Evolutionary conservation across 1,140 invertebrate genomes (phyloP).

Genomic region (Oryzaephilus surinamensis): DNA sequence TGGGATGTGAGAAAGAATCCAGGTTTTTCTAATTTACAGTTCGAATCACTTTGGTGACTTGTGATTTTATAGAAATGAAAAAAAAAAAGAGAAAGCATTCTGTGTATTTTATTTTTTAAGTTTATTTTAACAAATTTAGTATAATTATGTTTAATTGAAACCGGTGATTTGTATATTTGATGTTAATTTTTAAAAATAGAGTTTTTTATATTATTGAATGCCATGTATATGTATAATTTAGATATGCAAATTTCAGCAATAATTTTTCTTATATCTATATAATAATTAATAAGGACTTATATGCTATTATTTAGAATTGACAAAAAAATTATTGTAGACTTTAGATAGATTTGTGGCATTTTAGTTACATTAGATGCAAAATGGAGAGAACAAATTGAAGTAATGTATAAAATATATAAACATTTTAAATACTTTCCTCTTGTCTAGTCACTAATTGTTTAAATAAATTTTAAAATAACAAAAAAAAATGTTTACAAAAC

Average conservation of each 20-base stretch:
- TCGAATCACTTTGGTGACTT: constrained; percentile 44
- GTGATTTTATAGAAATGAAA: neutral
- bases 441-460: constrained; percentile 15
- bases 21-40: constrained; percentile 46
- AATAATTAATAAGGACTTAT: no score
- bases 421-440: no score
- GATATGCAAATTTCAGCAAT: constrained; percentile 1
- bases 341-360: constrained; percentile 8
- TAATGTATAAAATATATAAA: no score
- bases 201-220: constrained; percentile 8
- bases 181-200: constrained; percentile 6
- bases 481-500: no score
- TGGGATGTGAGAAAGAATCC: constrained; percentile 45
- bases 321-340: no score
- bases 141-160: neutral
- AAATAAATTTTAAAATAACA: no score
- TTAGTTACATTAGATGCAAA: constrained; percentile 5
- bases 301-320: no score
- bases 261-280: constrained; percentile 6
- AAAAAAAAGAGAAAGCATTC: neutral
- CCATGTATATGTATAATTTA: constrained; percentile 8
- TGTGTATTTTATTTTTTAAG: neutral
- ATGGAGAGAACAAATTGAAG: constrained; percentile 4
- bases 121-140: neutral
- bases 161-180: neutral